phyloP scores from a whole-genome alignment of 2,113 vertebrate genomes.

The Copsychus sechellarum region DNA sequence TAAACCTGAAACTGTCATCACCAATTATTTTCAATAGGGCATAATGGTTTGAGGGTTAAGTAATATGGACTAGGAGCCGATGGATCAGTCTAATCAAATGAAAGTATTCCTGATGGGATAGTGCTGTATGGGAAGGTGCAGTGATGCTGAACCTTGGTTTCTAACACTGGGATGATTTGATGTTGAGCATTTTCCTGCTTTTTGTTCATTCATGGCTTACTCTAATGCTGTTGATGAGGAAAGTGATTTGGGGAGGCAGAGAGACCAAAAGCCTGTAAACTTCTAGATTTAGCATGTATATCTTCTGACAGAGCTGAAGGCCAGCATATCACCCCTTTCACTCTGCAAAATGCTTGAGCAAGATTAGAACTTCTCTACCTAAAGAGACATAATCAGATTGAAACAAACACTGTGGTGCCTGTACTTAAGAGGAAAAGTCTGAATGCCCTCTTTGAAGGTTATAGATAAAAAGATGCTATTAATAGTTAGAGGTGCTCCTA shows the following conservation, averaged over 20 bases:
- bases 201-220: neutral
- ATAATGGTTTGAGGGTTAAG: constrained; percentile 67
- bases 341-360: neutral
- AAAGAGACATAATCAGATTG: neutral
- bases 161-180: neutral
- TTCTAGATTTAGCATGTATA: neutral
- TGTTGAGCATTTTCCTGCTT: neutral
- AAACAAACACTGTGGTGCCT: neutral
- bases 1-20: constrained; percentile 70
- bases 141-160: constrained; percentile 38
- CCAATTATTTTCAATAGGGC: constrained; percentile 66
- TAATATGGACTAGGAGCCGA: constrained; percentile 59
- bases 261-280: neutral
- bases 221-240: neutral
- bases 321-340: neutral
- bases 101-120: constrained; percentile 58
- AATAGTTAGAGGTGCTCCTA: neutral
- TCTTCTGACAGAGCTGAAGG: neutral
- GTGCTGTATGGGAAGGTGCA: neutral
- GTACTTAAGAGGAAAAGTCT: neutral
- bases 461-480: neutral
- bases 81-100: constrained; percentile 69
- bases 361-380: constrained; percentile 5
- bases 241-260: neutral
- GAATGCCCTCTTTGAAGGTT: neutral